A percentile compares a stretch with the other conserved stretches of the same genome.
phyloP scores from a whole-genome alignment of 2,888 invertebrate genomes.

The Seira sanloemensis region DNA sequence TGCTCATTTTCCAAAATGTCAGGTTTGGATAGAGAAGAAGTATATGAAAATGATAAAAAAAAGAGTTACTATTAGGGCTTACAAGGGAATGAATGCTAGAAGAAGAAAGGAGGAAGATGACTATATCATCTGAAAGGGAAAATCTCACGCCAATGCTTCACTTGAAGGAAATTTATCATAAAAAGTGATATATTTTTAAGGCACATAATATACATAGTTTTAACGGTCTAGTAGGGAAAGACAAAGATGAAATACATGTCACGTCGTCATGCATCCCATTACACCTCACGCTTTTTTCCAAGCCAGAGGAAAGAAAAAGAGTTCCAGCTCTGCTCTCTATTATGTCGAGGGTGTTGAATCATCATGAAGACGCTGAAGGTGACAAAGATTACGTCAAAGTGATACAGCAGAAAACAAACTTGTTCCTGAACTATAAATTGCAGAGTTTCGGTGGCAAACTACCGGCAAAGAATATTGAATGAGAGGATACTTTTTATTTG shows the following conservation, averaged over 20 bases:
- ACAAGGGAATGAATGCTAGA: background rate
- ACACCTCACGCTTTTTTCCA: slow-evolving; percentile 32
- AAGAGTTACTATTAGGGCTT: background rate
- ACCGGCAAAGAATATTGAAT: background rate
- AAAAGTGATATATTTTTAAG: slow-evolving; percentile 7
- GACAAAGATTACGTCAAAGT: background rate
- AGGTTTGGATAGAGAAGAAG: background rate
- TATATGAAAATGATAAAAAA: slow-evolving; percentile 15
- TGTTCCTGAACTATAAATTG: no score
- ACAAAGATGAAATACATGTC: slow-evolving; percentile 59
- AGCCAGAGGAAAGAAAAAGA: background rate
- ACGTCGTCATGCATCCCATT: slow-evolving; percentile 31
- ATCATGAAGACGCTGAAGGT: no score
- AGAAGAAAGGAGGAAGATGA: background rate
- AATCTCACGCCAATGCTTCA: slow-evolving; percentile 2
- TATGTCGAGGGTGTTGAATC: background rate
- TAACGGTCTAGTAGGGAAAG: slow-evolving; percentile 20
- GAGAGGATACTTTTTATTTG: background rate
- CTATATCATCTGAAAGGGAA: slow-evolving; percentile 2
- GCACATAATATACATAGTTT: no score
- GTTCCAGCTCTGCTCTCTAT: no score
- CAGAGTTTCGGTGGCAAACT: background rate
- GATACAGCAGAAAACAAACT: background rate
- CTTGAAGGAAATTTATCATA: slow-evolving; percentile 6
- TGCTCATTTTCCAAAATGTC: slow-evolving; percentile 53